phyloP scores from a whole-genome alignment of 2,113 vertebrate genomes.

The Chionis minor region DNA sequence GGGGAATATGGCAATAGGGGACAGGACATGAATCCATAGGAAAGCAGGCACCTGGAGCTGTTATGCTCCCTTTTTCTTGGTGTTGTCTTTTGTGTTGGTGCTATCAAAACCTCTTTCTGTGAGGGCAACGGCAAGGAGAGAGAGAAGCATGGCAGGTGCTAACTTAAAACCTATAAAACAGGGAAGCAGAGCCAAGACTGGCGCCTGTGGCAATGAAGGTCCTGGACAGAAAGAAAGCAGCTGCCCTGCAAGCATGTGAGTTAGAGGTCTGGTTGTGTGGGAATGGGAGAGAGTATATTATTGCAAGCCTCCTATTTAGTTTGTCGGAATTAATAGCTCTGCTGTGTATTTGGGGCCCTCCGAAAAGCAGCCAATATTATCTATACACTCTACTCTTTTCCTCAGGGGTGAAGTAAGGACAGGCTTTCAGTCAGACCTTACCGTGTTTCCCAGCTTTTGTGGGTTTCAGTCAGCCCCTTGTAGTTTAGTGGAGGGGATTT shows the following conservation, averaged over 20 bases:
- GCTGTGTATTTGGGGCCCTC: background rate
- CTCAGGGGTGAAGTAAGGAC: constrained; percentile 49
- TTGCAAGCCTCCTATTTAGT: background rate
- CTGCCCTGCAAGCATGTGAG: background rate
- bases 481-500: background rate
- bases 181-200: background rate
- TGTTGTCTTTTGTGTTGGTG: background rate
- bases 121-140: background rate
- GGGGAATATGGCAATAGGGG: background rate
- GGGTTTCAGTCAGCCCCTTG: constrained; percentile 24
- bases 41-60: background rate
- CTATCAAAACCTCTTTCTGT: background rate
- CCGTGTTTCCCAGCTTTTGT: constrained; percentile 13
- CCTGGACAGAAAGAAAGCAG: background rate
- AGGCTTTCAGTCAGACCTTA: constrained; percentile 9
- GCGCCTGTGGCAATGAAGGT: background rate
- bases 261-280: background rate
- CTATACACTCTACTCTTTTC: background rate
- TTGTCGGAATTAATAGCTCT: background rate
- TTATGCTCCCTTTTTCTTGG: rapidly evolving
- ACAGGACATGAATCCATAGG: background rate
- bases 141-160: background rate
- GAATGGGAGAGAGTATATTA: background rate
- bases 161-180: background rate
- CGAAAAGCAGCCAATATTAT: background rate